These are phyloP conservation scores for Hoplostethus mediterraneus DNA, from an alignment of 2,797 vertebrate species.

Conservation along the genomic window DNA sequence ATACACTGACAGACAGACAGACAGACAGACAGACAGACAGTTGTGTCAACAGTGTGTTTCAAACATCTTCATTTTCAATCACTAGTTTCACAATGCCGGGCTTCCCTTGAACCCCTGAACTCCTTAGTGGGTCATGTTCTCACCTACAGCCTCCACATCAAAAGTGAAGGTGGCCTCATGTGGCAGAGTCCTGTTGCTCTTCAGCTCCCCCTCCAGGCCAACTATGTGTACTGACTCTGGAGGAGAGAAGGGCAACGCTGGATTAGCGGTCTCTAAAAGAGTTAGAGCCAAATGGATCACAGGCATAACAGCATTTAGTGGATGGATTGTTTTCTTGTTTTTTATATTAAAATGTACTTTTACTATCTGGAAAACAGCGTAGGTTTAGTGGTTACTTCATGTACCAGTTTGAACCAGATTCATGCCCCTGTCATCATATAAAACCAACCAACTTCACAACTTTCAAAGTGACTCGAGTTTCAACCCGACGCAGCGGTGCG, in stretches of 20 bases:
- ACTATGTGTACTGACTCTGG: slow-evolving; percentile 86
- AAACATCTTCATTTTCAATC: not conserved
- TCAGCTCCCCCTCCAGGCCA: slow-evolving; percentile 81
- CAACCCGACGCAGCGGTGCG: too few species aligned
- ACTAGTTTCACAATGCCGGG: not conserved
- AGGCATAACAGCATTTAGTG: not conserved
- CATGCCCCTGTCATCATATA: too few species aligned
- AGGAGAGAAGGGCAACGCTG: slow-evolving; percentile 6
- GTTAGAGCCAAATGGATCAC: not conserved
- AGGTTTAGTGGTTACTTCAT: too few species aligned
- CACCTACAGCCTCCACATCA: slow-evolving; percentile 89
- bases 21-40: not conserved
- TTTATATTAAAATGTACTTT: too few species aligned
- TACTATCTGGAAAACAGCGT: too few species aligned
- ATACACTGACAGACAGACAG: slow-evolving; percentile 70
- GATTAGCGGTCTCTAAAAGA: not conserved
- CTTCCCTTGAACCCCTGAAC: too few species aligned
- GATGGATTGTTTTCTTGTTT: too few species aligned
- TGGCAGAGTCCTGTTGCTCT: slow-evolving; percentile 62
- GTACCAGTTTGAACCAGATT: too few species aligned
- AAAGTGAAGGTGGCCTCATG: slow-evolving; percentile 81
- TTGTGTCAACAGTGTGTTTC: not conserved
- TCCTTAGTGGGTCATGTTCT: slow-evolving; percentile 39
- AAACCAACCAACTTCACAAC: too few species aligned
- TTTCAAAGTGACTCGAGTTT: too few species aligned